A percentile compares a stretch with the other conserved stretches of the same genome.
phyloP scores from a whole-genome alignment of 1,140 invertebrate species.

The Drosophila navojoa region DNA sequence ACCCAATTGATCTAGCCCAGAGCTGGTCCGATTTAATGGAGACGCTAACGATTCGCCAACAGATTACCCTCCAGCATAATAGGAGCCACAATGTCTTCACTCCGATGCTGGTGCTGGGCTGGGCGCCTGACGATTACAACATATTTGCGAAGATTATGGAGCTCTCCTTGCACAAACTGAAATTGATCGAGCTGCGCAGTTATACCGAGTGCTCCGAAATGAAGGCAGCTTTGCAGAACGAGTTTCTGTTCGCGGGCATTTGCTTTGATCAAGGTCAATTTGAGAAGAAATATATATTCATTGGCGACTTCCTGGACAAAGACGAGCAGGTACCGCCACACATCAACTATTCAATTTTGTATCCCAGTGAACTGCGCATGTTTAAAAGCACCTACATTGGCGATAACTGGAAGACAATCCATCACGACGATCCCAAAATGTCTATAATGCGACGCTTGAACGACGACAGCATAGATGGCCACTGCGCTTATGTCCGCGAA shows the following conservation, averaged over 20 bases:
- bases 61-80: background rate
- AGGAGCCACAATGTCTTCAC: slow-evolving; percentile 31
- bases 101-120: slow-evolving; percentile 53
- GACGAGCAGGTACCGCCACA: background rate
- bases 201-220: slow-evolving; percentile 17
- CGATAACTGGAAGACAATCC: slow-evolving; percentile 61
- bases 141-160: slow-evolving; percentile 27
- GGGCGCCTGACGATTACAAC: slow-evolving; percentile 34
- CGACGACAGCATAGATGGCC: slow-evolving; percentile 33
- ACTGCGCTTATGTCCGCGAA: slow-evolving; percentile 57
- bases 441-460: slow-evolving; percentile 14
- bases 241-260: slow-evolving; percentile 51
- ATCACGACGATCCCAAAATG: slow-evolving; percentile 38
- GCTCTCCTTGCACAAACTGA: background rate
- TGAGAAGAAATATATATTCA: background rate
- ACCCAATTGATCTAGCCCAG: slow-evolving; percentile 34
- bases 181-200: background rate
- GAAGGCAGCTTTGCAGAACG: background rate
- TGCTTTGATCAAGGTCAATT: slow-evolving; percentile 31
- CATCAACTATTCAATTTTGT: slow-evolving; percentile 48
- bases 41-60: slow-evolving; percentile 4
- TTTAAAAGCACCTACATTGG: slow-evolving; percentile 15
- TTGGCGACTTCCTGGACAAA: background rate
- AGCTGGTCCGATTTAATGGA: slow-evolving; percentile 47
- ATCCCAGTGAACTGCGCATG: slow-evolving; percentile 59